Base-by-base conservation (phyloP, 2,797 vertebrate genomes). In the Sphenodon punctatus region DNA sequence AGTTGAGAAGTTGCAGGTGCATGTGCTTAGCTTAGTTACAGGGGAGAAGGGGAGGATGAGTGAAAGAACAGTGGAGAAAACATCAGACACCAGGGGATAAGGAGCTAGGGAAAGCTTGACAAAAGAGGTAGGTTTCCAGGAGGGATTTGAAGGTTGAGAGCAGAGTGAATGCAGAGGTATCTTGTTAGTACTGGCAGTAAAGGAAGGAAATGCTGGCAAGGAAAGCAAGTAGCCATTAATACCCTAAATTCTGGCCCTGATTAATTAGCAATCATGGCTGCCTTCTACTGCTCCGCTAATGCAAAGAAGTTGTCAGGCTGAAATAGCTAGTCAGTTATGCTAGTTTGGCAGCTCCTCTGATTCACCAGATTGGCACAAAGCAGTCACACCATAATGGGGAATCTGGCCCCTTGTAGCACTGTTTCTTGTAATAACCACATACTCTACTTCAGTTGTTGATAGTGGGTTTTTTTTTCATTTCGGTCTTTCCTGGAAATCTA, bases 191-290 rank as follows among this genome's bases (percentile, higher is more conserved):
- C 39, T 39, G 72, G 20, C 11, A 68, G 30, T 0, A n/a, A n/a
- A n/a, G n/a, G 15, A 2, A 61, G 4, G 25, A 61, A 85, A 71
- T 17, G 7, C 4, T 75, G 36, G 65, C 30, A 49, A 0, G 25
- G 34, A 64, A 88, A 75, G 74, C 9, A 67, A 80, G 17, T 17
- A n/a, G n/a, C n/a, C n/a, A n/a, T n/a, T n/a, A n/a, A n/a, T n/a
- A n/a, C n/a, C 34, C 36, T 36, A 36, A 36, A 36, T 34, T 6
- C 36, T 36, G 34, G 36, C 34, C 34, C 36, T 36, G 36, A 36
- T 36, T 34, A 8, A 34, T 36, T 36, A 36, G 36, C 34, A 36
- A 34, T 36, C 85, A 77, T 67, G 11, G 23, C 14, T 7, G 1
- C n/a, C n/a, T n/a, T n/a, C n/a, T n/a, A n/a, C n/a, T n/a, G 2